These are phyloP conservation scores for Paraescarpia echinospica DNA, from an alignment of 1,140 invertebrate genomes.

Conservation along the genomic window DNA sequence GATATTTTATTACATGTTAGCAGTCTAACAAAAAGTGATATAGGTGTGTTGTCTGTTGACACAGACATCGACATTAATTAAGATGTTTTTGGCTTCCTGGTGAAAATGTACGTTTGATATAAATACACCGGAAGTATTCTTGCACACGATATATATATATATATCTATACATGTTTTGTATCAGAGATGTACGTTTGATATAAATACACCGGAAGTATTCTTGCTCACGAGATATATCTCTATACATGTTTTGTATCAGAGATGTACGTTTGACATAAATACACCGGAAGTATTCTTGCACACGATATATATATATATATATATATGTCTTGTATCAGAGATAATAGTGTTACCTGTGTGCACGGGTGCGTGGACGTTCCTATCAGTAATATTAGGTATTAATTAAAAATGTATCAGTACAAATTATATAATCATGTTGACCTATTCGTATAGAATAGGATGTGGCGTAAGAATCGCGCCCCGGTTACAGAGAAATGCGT, in stretches of 20 bases:
- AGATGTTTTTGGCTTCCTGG: background rate
- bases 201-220: background rate
- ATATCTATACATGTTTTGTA: too few relatives aligned
- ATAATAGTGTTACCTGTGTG: too few relatives aligned
- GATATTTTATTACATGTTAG: too few relatives aligned
- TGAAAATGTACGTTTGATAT: background rate
- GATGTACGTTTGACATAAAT: background rate
- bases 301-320: background rate
- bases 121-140: background rate
- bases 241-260: too few relatives aligned
- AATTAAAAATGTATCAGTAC: too few relatives aligned
- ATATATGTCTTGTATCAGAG: too few relatives aligned
- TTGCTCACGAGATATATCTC: background rate
- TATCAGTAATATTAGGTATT: too few relatives aligned
- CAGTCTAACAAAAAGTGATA: too few relatives aligned
- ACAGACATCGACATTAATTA: too few relatives aligned
- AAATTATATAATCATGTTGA: background rate
- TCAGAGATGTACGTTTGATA: background rate
- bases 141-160: background rate
- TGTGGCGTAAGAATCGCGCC: constrained; percentile 52
- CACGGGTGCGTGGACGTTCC: too few relatives aligned
- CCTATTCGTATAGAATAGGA: constrained; percentile 37
- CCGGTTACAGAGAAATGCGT: constrained; percentile 34
- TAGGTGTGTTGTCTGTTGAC: too few relatives aligned
- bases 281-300: background rate